Evolutionary conservation across 2,797 vertebrate genomes (phyloP), one percentile per base, ranked within the genome.

Genomic region (Kryptopterus vitreolus): DNA sequence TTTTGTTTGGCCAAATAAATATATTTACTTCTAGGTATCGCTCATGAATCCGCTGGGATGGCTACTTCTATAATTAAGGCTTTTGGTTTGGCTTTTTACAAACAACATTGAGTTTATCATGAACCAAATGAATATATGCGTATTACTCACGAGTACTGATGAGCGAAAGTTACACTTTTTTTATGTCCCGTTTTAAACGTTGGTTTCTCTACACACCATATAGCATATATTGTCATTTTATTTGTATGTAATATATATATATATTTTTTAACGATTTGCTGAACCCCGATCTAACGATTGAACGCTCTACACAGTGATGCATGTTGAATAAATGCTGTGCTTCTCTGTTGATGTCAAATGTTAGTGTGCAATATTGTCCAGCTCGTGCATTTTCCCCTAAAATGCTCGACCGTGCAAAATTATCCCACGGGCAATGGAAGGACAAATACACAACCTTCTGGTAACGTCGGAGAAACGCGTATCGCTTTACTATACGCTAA

Each of bases 261-360:
- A 9, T 31, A 50, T 46, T 70, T 11, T 46, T 24, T 0, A 43
- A 65, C 15, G 35, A 43, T 66, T 63, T 63, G 3, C 31, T 11
- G 31, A 63, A 35, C 10, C 1, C 50, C 26, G 43, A 18, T 53
- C 18, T 33, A 53, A 33, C 5, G 48, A 22, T 71, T 3, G 18
- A 53, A 55, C 29, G 29, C 11, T 53, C 13, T 53, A 53, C 9
- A 35, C 53, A 29, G 52, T 31, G 29, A 33, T 53, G 46, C 50
- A 52, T 53, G 69, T 53, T 53, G 50, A 33, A 53, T 55, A 55
- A 73, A 73, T 15, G n/a, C 50, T 73, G 12, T 73, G 9, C 31
- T 73, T n/a, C 7, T 8, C 31, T 73, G 70, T 38, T 24, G 52
- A 26, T 73, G 70, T 38, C 8, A 73, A 38, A 73, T 57, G 70